phyloP scores from a whole-genome alignment of 53 echinoderm and acorn worm species.

The Holothuria scabra region DNA sequence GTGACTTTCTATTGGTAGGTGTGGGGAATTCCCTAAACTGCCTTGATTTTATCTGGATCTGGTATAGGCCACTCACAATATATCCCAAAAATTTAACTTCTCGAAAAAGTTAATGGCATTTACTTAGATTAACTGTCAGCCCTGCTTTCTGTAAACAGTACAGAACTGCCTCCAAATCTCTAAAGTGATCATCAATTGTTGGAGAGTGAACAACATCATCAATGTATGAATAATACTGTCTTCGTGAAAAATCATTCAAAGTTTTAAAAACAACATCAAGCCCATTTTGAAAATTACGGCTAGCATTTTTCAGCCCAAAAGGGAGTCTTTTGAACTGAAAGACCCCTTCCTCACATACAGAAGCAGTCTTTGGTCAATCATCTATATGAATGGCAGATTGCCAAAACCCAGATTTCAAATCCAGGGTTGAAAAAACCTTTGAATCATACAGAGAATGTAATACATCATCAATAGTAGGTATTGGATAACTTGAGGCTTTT shows the following conservation, averaged over 20 bases:
- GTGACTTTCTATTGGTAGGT: background rate
- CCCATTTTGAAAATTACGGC: slow-evolving; percentile 39
- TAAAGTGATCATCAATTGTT: slow-evolving; percentile 20
- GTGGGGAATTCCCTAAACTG: background rate
- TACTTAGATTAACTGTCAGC: slow-evolving; percentile 56
- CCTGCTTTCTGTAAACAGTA: slow-evolving; percentile 38
- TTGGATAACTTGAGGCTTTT: too few relatives aligned
- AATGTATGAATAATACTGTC: slow-evolving; percentile 11
- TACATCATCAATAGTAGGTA: too few relatives aligned
- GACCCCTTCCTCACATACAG: slow-evolving; percentile 49
- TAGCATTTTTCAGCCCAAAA: too few relatives aligned
- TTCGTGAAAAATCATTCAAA: slow-evolving; percentile 1
- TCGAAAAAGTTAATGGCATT: too few relatives aligned
- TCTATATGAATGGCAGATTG: slow-evolving; percentile 34
- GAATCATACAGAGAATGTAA: too few relatives aligned
- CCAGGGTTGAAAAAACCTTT: slow-evolving; percentile 34
- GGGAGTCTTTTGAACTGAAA: too few relatives aligned
- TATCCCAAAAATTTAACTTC: too few relatives aligned
- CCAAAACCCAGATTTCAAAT: slow-evolving; percentile 51
- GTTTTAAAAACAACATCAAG: slow-evolving; percentile 17
- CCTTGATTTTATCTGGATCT: slow-evolving; percentile 6
- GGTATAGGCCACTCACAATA: background rate
- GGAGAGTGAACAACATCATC: slow-evolving; percentile 48
- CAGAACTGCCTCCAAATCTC: slow-evolving; percentile 35
- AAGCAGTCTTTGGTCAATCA: slow-evolving; percentile 51